Percentiles rank a stretch among this genome's conserved stretches.
Evolutionary conservation across 2,797 vertebrate species (phyloP).

Genomic region (Pangasius mekongensis): DNA sequence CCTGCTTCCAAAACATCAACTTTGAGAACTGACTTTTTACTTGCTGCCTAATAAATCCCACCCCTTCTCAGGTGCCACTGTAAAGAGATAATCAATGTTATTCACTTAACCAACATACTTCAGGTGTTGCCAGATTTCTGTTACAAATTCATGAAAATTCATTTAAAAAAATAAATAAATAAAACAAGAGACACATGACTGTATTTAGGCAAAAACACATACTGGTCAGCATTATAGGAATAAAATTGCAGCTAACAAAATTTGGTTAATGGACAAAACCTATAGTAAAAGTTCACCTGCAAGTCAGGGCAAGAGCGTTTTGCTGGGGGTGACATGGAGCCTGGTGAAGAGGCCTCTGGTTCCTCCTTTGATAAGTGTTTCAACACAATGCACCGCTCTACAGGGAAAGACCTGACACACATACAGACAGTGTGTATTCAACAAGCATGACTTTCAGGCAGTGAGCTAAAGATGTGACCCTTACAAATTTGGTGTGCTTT

Average conservation of each 20-base stretch:
- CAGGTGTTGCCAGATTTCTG: too few species aligned
- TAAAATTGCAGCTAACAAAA: neutral
- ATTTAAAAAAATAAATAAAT: neutral
- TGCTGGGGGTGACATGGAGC: constrained; percentile 82
- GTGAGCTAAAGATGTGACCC: neutral
- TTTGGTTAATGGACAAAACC: neutral
- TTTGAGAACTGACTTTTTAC: too few species aligned
- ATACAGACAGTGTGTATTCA: neutral
- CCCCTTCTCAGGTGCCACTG: too few species aligned
- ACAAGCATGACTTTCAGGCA: neutral
- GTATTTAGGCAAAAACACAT: neutral
- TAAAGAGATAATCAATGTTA: too few species aligned
- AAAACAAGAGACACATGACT: neutral
- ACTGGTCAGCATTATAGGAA: neutral
- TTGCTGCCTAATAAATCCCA: too few species aligned
- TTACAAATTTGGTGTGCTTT: constrained; percentile 8
- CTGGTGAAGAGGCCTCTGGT: constrained; percentile 60
- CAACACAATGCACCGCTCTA: constrained; percentile 87
- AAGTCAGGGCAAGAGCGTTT: constrained; percentile 87
- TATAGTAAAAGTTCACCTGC: constrained; percentile 80
- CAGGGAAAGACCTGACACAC: constrained; percentile 74
- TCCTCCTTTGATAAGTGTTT: constrained; percentile 90
- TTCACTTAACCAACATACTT: neutral
- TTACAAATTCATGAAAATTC: neutral
- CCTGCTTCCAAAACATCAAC: too few species aligned